Conservation (phyloP, 23 tunicate species). For the Halocynthia roretzi region DNA sequence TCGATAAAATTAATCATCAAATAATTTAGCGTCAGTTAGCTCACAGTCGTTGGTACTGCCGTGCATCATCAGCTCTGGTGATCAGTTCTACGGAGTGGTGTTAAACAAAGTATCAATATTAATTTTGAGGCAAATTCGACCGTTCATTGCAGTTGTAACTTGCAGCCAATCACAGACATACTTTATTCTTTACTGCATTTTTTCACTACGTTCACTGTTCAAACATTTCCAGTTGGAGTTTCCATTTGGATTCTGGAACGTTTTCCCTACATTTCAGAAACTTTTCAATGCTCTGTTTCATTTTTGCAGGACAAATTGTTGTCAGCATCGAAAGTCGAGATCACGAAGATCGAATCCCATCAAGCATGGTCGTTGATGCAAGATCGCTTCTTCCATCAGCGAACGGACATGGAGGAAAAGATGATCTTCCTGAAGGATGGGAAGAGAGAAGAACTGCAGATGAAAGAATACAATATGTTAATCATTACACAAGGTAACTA, state of each 20-base stretch:
- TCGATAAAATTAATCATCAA: no score
- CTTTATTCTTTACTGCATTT: neutral
- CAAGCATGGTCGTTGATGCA: slow-evolving; percentile 60
- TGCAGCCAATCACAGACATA: no score
- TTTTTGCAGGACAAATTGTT: slow-evolving; percentile 74
- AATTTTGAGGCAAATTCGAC: no score
- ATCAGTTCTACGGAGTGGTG: neutral
- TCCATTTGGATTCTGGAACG: neutral
- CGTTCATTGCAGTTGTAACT: no score
- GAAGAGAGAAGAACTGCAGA: slow-evolving; percentile 48
- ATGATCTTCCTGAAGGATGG: slow-evolving; percentile 90
- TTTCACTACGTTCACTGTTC: neutral
- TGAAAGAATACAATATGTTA: slow-evolving; percentile 59
- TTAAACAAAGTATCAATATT: no score
- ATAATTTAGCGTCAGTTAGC: no score
- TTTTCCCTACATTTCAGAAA: no score
- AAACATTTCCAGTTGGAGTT: neutral
- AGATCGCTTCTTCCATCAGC: slow-evolving; percentile 35
- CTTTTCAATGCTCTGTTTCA: neutral
- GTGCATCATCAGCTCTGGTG: no score
- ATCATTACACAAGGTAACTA: slow-evolving; percentile 68
- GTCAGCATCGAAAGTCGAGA: slow-evolving; percentile 85
- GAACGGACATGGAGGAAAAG: slow-evolving; percentile 10
- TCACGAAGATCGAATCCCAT: slow-evolving; percentile 52
- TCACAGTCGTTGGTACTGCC: no score